Percentiles rank a stretch among this genome's conserved stretches.
Conservation (phyloP, 2,113 vertebrate species). For the Thymallus thymallus region DNA sequence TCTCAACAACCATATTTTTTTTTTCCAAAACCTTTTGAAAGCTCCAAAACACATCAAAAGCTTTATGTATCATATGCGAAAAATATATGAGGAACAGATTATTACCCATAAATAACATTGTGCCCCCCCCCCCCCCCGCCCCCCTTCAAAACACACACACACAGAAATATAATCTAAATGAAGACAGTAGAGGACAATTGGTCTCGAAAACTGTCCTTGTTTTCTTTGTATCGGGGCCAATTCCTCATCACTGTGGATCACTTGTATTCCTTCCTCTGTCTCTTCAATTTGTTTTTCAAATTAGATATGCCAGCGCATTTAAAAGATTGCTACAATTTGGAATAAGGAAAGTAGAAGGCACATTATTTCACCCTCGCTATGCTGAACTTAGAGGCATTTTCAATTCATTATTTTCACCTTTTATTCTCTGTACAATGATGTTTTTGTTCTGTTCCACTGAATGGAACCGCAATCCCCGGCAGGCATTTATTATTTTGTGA, state of each 20-base stretch:
- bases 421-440: slow-evolving; percentile 9
- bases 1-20: slow-evolving; percentile 52
- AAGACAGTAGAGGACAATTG: slow-evolving; percentile 20
- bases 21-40: slow-evolving; percentile 38
- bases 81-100: slow-evolving; percentile 41
- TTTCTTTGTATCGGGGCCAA: slow-evolving; percentile 21
- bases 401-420: slow-evolving; percentile 34
- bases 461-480: slow-evolving; percentile 28
- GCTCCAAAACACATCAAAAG: slow-evolving; percentile 56
- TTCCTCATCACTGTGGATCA: slow-evolving; percentile 18
- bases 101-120: slow-evolving; percentile 22
- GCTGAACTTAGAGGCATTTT: slow-evolving; percentile 29
- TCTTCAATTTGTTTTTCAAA: slow-evolving; percentile 36
- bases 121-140: neutral
- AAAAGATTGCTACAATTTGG: slow-evolving; percentile 30
- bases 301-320: slow-evolving; percentile 48
- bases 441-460: slow-evolving; percentile 31
- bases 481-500: slow-evolving; percentile 52
- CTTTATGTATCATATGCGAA: slow-evolving; percentile 61
- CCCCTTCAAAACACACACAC: slow-evolving; percentile 19
- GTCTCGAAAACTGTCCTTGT: slow-evolving; percentile 15
- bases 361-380: slow-evolving; percentile 35
- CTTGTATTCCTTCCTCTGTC: slow-evolving; percentile 16
- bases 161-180: slow-evolving; percentile 10
- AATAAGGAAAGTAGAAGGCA: slow-evolving; percentile 31